Conservation (phyloP, 2,113 vertebrate species). For the Cyanistes caeruleus region DNA sequence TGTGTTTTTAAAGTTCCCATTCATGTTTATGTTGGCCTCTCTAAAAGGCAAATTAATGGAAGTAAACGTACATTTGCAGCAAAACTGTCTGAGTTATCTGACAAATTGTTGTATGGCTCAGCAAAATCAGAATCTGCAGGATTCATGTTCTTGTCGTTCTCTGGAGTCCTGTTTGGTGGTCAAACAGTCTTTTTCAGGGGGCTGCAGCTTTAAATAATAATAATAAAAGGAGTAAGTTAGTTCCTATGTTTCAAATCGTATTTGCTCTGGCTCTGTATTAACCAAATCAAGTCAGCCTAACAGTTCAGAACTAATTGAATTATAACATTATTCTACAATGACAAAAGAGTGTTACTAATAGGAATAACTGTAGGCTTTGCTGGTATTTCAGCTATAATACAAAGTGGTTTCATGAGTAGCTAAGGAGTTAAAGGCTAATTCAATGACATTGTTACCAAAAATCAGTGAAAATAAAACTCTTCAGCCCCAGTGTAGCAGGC, state of each 20-base stretch:
- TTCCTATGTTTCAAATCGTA: not conserved
- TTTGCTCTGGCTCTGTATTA: not conserved
- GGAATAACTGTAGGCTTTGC: not conserved
- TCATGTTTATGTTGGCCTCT: not conserved
- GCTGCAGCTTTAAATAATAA: not conserved
- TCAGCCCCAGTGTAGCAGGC: not conserved
- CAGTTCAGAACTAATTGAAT: not conserved
- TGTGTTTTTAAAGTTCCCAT: not conserved
- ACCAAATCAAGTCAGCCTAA: not conserved
- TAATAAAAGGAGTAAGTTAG: not conserved
- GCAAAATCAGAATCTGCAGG: not conserved
- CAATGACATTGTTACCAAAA: not conserved
- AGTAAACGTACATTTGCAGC: not conserved
- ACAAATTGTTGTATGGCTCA: not conserved
- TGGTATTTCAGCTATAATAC: not conserved
- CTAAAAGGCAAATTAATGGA: not conserved
- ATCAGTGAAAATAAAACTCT: not conserved
- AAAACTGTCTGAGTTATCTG: not conserved
- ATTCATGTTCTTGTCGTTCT: not conserved
- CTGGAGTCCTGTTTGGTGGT: not conserved
- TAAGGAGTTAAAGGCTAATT: not conserved
- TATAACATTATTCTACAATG: not conserved
- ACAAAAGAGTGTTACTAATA: not conserved
- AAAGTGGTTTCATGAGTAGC: not conserved
- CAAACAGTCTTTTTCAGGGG: not conserved